Base-by-base conservation (phyloP, 2,113 vertebrate species). In the Dipodomys spectabilis region DNA sequence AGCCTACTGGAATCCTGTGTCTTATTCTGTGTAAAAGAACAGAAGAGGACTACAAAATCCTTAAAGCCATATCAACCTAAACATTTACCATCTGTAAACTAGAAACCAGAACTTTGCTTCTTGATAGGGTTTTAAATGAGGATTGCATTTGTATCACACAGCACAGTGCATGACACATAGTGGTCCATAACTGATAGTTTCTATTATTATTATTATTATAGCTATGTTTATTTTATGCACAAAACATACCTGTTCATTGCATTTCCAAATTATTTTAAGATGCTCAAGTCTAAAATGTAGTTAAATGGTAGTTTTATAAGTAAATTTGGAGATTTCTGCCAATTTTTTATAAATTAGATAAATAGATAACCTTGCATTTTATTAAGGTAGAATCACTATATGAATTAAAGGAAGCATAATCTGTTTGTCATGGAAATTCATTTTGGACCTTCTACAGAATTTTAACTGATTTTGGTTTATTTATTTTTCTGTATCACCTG, bases 231-330 rank as follows among this genome's bases (percentile, higher is more conserved):
- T 85, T 71, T 5, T 82, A 7, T 82, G 20, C 18, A 27, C 84
- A 93, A 64, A 25, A 69, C 78, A 5, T 19, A 87, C 83, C 49
- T 64, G 32, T 75, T 88, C 77, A 81, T 1, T 79, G 88, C 86
- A 88, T 94, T 94, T 87, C 20, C n/a, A 83, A 10, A 78, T 82
- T 88, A 74, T 20, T 84, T 78, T 95, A 62, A 79, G n/a, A 39
- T 86, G 65, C 20, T 53, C 90, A 23, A 93, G 13, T 5, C 68
- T 32, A 81, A 9, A 80, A 86, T 81, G 2, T 25, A 85, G 8
- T 80, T 13, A 68, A 77, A 6, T 64, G 19, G 5, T 68, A 77
- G 19, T 19, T 93, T 92, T 75, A 67, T 25, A 87, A 81, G n/a
- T 62, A 83, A n/a, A 39, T 87, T 83, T 80, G 44, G 28, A 79